Base-by-base conservation (phyloP, 1,140 invertebrate genomes). In the Hyphantria cunea region DNA sequence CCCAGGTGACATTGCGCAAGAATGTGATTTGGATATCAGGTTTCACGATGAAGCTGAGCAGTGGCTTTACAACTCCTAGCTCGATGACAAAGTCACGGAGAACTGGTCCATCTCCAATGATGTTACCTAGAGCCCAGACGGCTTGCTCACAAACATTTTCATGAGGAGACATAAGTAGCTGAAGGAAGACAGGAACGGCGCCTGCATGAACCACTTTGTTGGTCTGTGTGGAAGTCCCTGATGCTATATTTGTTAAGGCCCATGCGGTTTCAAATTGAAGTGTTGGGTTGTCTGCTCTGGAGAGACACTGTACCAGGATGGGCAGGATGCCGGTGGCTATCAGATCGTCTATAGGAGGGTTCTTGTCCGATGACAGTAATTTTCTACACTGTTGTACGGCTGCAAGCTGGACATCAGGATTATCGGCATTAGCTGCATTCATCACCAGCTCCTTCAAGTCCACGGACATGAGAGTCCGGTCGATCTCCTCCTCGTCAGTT, bases 121-220 rank as follows among this genome's bases (percentile, higher is more conserved):
- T 97, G 90, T 98, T 98, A 70, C 97, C 98, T 81, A 99, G 92
- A 31, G 98, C 98, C 98, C 98, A 99, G 0, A 99, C 98, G 44
- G 98, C 97, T 90, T 99, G 99, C 92, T 99, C 99, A 85, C 98
- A 99, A 10, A 99, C 98, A 92, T 99, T 99, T 78, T 98, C 97
- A 90, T 99, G 97, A 51, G 95, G 94, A 32, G 98, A 99, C 83
- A 94, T 92, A 13, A 99, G 92, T 51, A 99, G 92, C 79, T 96
- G 93, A 48, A 99, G 91, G 91, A 99, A 99, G 47, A 97, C 93
- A 53, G 98, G 98, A 44, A 99, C 98, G 56, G 99, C 98, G 74
- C 98, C 96, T 45, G 97, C 97, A 69, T 94, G 92, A 3, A 99
- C 98, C 17, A 99, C 98, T 88, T 98, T 92, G 80, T 98, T 97